These are phyloP conservation scores for Lasiurus cinereus DNA, from an alignment of 2,113 vertebrate genomes.

Conservation along the genomic window DNA sequence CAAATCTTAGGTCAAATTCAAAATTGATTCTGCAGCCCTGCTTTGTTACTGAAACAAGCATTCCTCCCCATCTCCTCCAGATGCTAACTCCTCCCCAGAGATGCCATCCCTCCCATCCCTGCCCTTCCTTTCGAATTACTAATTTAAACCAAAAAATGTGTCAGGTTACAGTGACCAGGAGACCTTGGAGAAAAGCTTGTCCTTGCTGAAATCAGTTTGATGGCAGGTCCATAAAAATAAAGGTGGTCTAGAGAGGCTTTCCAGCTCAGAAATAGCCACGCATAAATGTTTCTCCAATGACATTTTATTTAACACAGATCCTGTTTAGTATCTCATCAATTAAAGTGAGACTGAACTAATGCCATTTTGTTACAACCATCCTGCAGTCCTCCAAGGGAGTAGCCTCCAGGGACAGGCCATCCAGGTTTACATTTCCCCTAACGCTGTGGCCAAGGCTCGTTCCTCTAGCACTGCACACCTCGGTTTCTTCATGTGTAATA, in stretches of 20 bases:
- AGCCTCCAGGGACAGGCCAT: background rate
- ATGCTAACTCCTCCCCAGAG: background rate
- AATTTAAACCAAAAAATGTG: conserved; percentile 29
- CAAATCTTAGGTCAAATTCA: background rate
- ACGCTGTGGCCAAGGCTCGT: rapidly evolving
- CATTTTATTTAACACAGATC: conserved; percentile 42
- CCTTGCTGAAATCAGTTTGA: conserved; percentile 40
- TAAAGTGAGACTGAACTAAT: conserved; percentile 44
- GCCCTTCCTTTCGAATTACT: background rate
- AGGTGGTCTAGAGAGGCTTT: conserved; percentile 33
- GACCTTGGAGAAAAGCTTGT: conserved; percentile 31
- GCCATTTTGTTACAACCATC: conserved; percentile 14
- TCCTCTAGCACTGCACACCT: background rate
- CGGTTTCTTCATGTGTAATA: background rate
- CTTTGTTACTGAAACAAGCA: background rate
- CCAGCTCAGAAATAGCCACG: conserved; percentile 34
- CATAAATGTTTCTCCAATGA: conserved; percentile 34
- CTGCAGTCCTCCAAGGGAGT: background rate
- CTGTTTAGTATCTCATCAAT: conserved; percentile 59
- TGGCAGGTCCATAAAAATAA: conserved; percentile 51
- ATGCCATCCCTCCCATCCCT: background rate
- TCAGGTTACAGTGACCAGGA: conserved; percentile 26
- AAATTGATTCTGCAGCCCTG: background rate
- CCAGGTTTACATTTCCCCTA: background rate
- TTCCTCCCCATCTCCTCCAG: background rate